Conservation (phyloP, 2,797 vertebrate species). For the Sebastes oblongus region DNA sequence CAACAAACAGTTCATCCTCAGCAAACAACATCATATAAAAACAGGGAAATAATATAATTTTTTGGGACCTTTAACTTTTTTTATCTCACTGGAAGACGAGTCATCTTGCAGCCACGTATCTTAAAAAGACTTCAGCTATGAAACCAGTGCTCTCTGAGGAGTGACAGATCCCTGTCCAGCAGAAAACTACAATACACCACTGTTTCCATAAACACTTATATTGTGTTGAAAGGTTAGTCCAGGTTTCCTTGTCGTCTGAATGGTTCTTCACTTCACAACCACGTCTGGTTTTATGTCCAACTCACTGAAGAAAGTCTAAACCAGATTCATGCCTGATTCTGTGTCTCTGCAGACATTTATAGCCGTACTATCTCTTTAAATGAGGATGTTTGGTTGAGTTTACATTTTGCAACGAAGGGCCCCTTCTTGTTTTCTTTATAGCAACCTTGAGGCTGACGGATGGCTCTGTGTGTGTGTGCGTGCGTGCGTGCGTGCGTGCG, state of each 20-base stretch:
- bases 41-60: too few species aligned
- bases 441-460: conserved; percentile 62
- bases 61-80: background rate
- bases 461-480: conserved; percentile 14
- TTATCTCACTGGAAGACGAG: too few species aligned
- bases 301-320: background rate
- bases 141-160: background rate
- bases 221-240: background rate
- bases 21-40: too few species aligned
- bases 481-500: conserved; percentile 15
- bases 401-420: conserved; percentile 46
- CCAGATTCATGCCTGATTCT: rapidly evolving
- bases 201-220: background rate
- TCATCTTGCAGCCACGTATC: background rate
- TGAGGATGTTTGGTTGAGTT: conserved; percentile 45
- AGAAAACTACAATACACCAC: background rate
- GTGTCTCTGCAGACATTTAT: background rate
- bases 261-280: background rate
- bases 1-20: too few species aligned
- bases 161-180: background rate
- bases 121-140: background rate
- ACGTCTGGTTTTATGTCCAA: background rate
- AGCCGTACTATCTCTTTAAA: conserved; percentile 25
- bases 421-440: conserved; percentile 63
- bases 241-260: background rate